Conservation (phyloP, 2,888 invertebrate species). For the Trichogramma evanescens region DNA sequence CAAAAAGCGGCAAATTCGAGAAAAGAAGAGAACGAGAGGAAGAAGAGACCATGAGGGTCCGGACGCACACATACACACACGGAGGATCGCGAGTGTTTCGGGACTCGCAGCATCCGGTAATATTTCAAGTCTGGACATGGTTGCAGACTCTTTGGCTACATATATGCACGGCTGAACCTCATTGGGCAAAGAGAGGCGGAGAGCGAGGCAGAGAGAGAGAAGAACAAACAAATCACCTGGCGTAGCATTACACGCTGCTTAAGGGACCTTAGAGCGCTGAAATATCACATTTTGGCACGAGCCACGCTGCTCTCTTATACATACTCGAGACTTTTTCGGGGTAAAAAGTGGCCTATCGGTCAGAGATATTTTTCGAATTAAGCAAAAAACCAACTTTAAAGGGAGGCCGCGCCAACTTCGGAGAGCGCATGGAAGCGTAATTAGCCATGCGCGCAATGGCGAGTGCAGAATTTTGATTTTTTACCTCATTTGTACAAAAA, state of each 20-base stretch:
- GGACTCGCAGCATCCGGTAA: constrained; percentile 36
- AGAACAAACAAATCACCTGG: constrained; percentile 40
- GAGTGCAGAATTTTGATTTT: not conserved
- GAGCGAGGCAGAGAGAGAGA: constrained; percentile 10
- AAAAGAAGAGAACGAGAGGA: constrained; percentile 2
- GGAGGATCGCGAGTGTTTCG: not conserved
- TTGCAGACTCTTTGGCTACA: too few relatives aligned
- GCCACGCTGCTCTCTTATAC: not conserved
- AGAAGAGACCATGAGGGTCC: not conserved
- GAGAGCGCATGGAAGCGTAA: not conserved
- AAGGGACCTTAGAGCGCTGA: constrained; percentile 26
- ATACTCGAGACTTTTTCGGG: too few relatives aligned
- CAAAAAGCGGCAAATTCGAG: not conserved
- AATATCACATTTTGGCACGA: constrained; percentile 42
- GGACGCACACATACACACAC: constrained; percentile 4
- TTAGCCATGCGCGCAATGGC: not conserved
- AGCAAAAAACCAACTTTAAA: too few relatives aligned
- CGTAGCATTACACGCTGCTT: constrained; percentile 41
- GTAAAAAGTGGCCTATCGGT: too few relatives aligned
- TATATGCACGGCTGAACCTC: too few relatives aligned
- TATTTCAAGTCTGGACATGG: constrained; percentile 31
- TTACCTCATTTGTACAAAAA: not conserved
- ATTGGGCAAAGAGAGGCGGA: too few relatives aligned
- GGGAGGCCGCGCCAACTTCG: not conserved
- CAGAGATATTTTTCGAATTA: too few relatives aligned